A percentile compares a stretch with the other conserved stretches of the same genome.
phyloP scores from a whole-genome alignment of 2,888 invertebrate species.

The Ephialtes manifestator region DNA sequence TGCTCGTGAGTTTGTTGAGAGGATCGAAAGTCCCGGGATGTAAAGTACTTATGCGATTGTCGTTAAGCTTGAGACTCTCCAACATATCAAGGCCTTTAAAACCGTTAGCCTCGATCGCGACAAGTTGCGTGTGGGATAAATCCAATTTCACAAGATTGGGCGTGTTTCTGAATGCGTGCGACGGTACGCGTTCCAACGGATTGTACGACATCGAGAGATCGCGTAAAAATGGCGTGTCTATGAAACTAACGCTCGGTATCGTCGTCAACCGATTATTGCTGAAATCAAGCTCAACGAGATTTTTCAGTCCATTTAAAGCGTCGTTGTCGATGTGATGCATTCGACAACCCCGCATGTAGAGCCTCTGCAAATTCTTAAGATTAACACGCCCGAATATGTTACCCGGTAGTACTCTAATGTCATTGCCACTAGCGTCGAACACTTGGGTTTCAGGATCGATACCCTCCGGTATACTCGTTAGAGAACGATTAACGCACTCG shows the following conservation, averaged over 20 bases:
- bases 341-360: slow-evolving; percentile 94
- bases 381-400: slow-evolving; percentile 94
- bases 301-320: slow-evolving; percentile 95
- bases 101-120: slow-evolving; percentile 91
- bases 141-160: slow-evolving; percentile 94
- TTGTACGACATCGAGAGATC: slow-evolving; percentile 94
- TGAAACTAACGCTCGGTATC: slow-evolving; percentile 93
- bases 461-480: slow-evolving; percentile 94
- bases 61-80: slow-evolving; percentile 93
- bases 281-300: slow-evolving; percentile 95
- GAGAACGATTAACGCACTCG: slow-evolving; percentile 94
- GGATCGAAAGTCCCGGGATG: slow-evolving; percentile 92
- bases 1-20: slow-evolving; percentile 91
- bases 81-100: slow-evolving; percentile 93
- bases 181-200: slow-evolving; percentile 93
- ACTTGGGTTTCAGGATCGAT: slow-evolving; percentile 96
- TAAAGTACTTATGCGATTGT: slow-evolving; percentile 92
- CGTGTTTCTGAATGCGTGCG: slow-evolving; percentile 91
- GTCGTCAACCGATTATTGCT: slow-evolving; percentile 93
- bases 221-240: slow-evolving; percentile 93
- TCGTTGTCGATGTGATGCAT: slow-evolving; percentile 94
- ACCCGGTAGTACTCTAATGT: slow-evolving; percentile 93
- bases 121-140: slow-evolving; percentile 93
- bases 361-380: slow-evolving; percentile 94
- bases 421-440: slow-evolving; percentile 95